These are phyloP conservation scores for Macrostomum lignano DNA, from an alignment of 1,140 invertebrate genomes.

Conservation along the genomic window DNA sequence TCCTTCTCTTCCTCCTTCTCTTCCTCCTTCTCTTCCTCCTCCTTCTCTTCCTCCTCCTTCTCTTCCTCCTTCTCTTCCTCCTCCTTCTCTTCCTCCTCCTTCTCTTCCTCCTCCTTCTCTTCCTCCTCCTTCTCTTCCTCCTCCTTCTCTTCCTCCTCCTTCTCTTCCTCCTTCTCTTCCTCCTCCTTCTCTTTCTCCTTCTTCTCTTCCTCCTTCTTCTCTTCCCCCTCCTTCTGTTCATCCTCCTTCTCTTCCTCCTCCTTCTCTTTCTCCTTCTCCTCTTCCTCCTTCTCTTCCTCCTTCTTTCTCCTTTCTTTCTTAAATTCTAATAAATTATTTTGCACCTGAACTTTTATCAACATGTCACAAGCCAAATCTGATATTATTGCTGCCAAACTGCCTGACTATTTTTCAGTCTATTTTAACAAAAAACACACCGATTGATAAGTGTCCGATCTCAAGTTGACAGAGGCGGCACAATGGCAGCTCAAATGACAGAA, in stretches of 20 bases:
- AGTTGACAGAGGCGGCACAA: too few species aligned
- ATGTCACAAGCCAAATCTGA: too few species aligned
- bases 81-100: slow-evolving; percentile 1
- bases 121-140: slow-evolving; percentile 1
- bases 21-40: slow-evolving; percentile 4
- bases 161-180: slow-evolving; percentile 3
- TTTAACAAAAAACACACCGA: too few species aligned
- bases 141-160: slow-evolving; percentile 5
- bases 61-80: not conserved
- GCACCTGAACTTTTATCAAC: too few species aligned
- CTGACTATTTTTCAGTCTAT: too few species aligned
- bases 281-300: not conserved
- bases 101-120: slow-evolving; percentile 1
- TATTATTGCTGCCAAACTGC: too few species aligned
- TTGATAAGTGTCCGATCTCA: too few species aligned
- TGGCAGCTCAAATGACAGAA: too few species aligned
- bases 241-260: slow-evolving; percentile 6
- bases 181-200: slow-evolving; percentile 1
- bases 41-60: not conserved
- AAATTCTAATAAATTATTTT: too few species aligned
- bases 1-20: not conserved
- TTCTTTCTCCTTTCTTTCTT: not conserved
- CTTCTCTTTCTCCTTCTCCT: slow-evolving; percentile 4
- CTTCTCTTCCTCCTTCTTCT: not conserved
- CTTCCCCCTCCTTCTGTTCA: too few species aligned